Evolutionary conservation across 2,797 vertebrate species (phyloP).

Genomic region (Amniataba percoides): DNA sequence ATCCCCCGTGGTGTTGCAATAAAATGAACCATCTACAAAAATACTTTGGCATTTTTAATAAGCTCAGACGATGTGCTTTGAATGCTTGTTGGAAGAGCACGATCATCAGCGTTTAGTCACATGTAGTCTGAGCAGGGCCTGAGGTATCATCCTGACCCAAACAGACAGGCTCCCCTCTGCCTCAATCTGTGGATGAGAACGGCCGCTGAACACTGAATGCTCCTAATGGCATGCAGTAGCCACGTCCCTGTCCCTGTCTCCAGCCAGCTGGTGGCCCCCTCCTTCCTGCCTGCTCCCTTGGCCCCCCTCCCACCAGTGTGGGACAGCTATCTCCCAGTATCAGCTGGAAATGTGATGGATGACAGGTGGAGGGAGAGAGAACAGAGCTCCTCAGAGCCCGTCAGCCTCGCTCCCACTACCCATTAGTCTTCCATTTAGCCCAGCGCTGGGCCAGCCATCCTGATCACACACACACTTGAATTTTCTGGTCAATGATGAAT

Average conservation of each 20-base stretch:
- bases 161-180: constrained; percentile 34
- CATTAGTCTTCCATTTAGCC: constrained; percentile 85
- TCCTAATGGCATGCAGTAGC: constrained; percentile 49
- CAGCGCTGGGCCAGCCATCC: constrained; percentile 73
- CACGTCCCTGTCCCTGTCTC: constrained; percentile 43
- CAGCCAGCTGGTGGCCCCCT: constrained; percentile 43
- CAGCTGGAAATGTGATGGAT: constrained; percentile 82
- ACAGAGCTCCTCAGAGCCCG: constrained; percentile 81
- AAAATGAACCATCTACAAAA: constrained; percentile 13
- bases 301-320: constrained; percentile 49
- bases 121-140: constrained; percentile 17
- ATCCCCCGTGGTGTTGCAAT: constrained; percentile 13
- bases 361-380: constrained; percentile 69
- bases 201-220: constrained; percentile 47
- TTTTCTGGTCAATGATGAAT: constrained; percentile 81
- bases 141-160: constrained; percentile 39
- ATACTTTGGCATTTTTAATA: constrained; percentile 26
- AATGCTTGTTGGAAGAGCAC: constrained; percentile 3
- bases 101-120: constrained; percentile 15
- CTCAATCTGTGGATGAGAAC: constrained; percentile 41
- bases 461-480: constrained; percentile 71
- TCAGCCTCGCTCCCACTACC: constrained; percentile 78
- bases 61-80: constrained; percentile 13
- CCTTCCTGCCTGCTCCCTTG: constrained; percentile 37
- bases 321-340: constrained; percentile 83